phyloP scores from a whole-genome alignment of 2,888 invertebrate genomes.

The Branchellion lobata region DNA sequence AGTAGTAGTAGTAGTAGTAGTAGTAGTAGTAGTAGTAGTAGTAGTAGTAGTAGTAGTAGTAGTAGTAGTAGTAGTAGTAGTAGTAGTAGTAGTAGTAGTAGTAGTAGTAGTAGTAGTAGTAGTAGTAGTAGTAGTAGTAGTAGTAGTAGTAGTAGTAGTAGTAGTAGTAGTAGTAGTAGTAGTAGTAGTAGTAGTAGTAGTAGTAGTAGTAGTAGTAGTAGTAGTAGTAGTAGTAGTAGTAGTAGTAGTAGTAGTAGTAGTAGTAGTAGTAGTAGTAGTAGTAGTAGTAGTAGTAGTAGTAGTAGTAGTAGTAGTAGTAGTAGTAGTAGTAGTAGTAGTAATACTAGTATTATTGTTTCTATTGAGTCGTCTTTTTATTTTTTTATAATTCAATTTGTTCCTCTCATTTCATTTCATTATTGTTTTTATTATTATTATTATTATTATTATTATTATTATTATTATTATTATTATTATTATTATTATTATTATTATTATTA shows the following conservation, averaged over 20 bases:
- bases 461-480: no score
- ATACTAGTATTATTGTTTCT: no score
- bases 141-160: slow-evolving; percentile 40
- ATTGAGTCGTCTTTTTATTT: no score
- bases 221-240: slow-evolving; percentile 42
- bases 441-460: no score
- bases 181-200: slow-evolving; percentile 41
- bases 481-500: no score
- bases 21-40: slow-evolving; percentile 37
- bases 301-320: slow-evolving; percentile 44
- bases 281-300: slow-evolving; percentile 16
- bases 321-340: slow-evolving; percentile 42
- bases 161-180: slow-evolving; percentile 34
- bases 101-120: slow-evolving; percentile 40
- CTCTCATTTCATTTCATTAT: no score
- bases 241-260: slow-evolving; percentile 44
- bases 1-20: slow-evolving; percentile 35
- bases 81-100: slow-evolving; percentile 30
- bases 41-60: slow-evolving; percentile 38
- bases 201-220: slow-evolving; percentile 44
- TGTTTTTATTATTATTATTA: no score
- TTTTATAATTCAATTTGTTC: no score
- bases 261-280: slow-evolving; percentile 42
- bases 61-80: slow-evolving; percentile 40
- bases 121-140: slow-evolving; percentile 38